Base-by-base conservation (phyloP, 2,797 vertebrate species). In the Amphiprion clarkii region DNA sequence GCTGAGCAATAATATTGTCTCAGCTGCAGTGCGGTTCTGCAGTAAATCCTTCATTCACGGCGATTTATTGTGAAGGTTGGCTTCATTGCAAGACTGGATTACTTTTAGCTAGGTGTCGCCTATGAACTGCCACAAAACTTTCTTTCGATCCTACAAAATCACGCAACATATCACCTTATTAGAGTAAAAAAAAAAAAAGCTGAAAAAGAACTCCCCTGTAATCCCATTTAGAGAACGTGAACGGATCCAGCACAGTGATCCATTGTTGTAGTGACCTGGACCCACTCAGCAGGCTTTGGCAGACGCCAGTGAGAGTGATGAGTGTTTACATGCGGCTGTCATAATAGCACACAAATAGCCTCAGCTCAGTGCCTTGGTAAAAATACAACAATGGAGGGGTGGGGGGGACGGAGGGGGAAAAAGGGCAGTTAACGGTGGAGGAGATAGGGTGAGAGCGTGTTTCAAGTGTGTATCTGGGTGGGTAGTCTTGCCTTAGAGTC, bases 281-380 rank as follows among this genome's bases (percentile, higher is more conserved):
- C 51, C 69, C 73, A 23, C 85, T 84, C 81, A 13, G 67, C 59
- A 29, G 79, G 75, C 76, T 86, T 79, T 86, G 83, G 86, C 82
- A 82, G 81, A 80, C 69, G 70, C 74, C 82, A 65, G 80, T 16
- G 72, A 79, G 82, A 87, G 86, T 67, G 84, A 89, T 62, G 87
- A 83, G 82, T 92, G 92, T 94, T 93, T 93, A 93, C 87, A 91
- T 87, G 87, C 23, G 85, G 90, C 91, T 90, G 89, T 92, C 93
- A 93, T 90, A 92, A 93, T 80, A 88, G 79, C 49, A 91, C 87
- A 84, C 78, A 92, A 93, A 94, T 92, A 94, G 84, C 86, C 83
- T 57, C 44, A 49, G 79, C 78, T 79, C 79, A 55, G 59, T 27
- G 67, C 76, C 70, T 82, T 33, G 29, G 88, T 81, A 83, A 81